phyloP scores from a whole-genome alignment of 2,113 vertebrate species.

The Otus sunia region DNA sequence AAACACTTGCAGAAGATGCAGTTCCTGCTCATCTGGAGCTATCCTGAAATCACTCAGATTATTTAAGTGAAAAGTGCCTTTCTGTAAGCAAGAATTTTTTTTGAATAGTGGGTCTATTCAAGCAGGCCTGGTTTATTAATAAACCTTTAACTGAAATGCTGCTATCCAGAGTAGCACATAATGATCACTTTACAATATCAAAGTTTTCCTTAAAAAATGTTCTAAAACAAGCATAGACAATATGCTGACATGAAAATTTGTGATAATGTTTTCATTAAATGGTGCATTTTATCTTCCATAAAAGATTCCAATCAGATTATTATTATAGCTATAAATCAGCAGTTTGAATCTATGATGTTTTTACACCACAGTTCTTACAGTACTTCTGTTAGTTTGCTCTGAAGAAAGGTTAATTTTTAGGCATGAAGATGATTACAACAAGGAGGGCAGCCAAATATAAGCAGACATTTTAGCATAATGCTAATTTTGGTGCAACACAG shows the following conservation, averaged over 20 bases:
- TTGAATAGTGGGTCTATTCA: neutral
- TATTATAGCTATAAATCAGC: neutral
- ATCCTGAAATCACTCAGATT: neutral
- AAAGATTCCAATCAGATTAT: neutral
- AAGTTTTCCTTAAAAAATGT: neutral
- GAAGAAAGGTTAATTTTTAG: neutral
- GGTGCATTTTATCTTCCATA: neutral
- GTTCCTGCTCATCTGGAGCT: neutral
- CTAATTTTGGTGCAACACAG: neutral
- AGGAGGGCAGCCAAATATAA: neutral
- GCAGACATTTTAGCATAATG: neutral
- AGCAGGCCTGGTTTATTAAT: neutral
- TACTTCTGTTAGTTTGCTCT: neutral
- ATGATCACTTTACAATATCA: neutral
- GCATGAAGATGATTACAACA: neutral
- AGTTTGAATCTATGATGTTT: neutral
- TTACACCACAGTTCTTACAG: neutral
- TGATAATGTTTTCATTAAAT: neutral
- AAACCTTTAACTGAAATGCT: neutral
- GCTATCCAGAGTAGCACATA: neutral
- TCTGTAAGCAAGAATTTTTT: neutral
- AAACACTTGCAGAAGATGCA: neutral
- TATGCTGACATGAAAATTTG: neutral
- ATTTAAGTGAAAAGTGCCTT: neutral
- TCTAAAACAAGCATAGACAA: neutral